Percentiles rank a stretch among this genome's conserved stretches.
Evolutionary conservation across 2,888 invertebrate species (phyloP).

Genomic region (Drosophila longiperda): DNA sequence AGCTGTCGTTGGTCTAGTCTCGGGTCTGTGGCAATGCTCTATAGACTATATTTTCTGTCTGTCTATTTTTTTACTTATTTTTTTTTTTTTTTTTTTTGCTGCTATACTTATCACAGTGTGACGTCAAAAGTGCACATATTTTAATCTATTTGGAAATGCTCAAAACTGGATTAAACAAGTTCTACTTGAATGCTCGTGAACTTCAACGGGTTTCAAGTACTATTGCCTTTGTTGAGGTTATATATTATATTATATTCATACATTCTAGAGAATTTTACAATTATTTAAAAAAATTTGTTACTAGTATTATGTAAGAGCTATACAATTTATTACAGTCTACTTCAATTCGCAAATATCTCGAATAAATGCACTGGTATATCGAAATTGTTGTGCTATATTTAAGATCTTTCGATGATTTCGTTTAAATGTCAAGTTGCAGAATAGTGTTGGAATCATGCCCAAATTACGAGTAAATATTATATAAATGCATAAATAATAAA

Average conservation of each 20-base stretch:
- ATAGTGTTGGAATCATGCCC: slow-evolving; percentile 72
- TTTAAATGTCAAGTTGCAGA: slow-evolving; percentile 71
- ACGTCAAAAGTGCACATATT: slow-evolving; percentile 41
- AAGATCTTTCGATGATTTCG: slow-evolving; percentile 50
- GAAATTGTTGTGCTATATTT: slow-evolving; percentile 55
- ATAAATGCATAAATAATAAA: slow-evolving; percentile 53
- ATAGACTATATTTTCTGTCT: not conserved
- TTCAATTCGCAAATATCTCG: not conserved
- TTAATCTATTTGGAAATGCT: slow-evolving; percentile 38
- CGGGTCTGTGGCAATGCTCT: slow-evolving; percentile 17
- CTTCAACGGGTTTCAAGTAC: slow-evolving; percentile 11
- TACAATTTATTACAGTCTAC: slow-evolving; percentile 1
- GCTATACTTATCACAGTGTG: slow-evolving; percentile 40
- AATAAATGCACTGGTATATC: slow-evolving; percentile 16
- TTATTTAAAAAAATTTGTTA: not conserved
- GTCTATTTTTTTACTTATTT: not conserved
- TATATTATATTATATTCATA: not conserved
- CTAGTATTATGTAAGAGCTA: slow-evolving; percentile 11
- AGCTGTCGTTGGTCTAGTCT: slow-evolving; percentile 48
- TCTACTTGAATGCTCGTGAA: slow-evolving; percentile 17
- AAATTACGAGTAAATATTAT: slow-evolving; percentile 48
- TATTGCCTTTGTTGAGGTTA: slow-evolving; percentile 3
- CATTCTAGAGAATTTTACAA: not conserved
- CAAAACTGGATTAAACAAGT: slow-evolving; percentile 51
- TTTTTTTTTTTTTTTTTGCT: not conserved